phyloP scores from a whole-genome alignment of 2,797 vertebrate species.

The Picus viridis region DNA sequence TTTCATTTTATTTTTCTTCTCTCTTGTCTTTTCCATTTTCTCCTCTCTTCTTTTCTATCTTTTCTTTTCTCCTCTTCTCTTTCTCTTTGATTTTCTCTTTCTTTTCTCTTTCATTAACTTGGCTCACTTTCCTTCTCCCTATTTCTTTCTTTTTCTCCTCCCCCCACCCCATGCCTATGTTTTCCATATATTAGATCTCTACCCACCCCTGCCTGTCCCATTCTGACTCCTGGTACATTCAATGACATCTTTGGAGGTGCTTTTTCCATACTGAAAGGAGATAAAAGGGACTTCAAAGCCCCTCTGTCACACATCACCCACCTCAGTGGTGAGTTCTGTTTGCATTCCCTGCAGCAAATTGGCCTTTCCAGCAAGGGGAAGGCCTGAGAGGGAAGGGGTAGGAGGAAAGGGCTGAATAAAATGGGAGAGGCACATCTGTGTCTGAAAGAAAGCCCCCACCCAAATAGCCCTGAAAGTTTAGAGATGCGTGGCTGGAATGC shows the following conservation, averaged over 20 bases:
- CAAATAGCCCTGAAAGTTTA: not conserved
- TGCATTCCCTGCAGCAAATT: slow-evolving; percentile 14
- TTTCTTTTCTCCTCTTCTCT: rapidly evolving
- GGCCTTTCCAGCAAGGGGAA: not conserved
- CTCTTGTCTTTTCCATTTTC: rapidly evolving
- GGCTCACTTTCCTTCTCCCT: not conserved
- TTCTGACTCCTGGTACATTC: slow-evolving; percentile 23
- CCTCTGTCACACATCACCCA: not conserved
- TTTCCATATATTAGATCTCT: not conserved
- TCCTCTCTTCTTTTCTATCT: rapidly evolving
- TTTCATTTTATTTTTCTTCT: rapidly evolving
- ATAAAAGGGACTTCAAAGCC: slow-evolving; percentile 15
- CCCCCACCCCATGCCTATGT: not conserved
- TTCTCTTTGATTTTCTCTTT: no score
- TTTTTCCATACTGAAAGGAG: slow-evolving; percentile 16
- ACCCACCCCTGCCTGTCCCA: not conserved
- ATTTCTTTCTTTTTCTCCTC: not conserved
- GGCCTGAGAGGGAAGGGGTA: not conserved
- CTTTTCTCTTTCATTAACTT: no score
- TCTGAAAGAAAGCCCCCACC: not conserved
- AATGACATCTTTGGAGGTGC: not conserved
- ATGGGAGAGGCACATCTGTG: not conserved
- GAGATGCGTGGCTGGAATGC: not conserved
- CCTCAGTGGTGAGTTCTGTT: not conserved
- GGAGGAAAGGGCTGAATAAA: not conserved